These are phyloP conservation scores for Brenthis ino DNA, from an alignment of 2,888 invertebrate genomes.

Conservation along the genomic window DNA sequence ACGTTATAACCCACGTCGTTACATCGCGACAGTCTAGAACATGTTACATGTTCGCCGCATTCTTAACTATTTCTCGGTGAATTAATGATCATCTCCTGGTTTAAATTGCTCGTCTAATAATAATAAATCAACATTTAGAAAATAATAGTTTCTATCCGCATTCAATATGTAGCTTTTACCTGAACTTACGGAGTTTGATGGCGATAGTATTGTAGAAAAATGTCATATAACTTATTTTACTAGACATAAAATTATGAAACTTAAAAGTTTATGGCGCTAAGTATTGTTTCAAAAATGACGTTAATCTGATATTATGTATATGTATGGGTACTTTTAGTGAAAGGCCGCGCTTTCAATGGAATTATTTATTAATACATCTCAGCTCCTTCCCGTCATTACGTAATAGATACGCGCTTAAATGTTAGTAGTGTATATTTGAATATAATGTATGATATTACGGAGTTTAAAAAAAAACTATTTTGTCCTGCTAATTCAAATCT, in stretches of 20 bases:
- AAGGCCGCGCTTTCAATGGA: constrained; percentile 45
- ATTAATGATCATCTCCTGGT: constrained; percentile 4
- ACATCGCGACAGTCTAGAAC: constrained; percentile 11
- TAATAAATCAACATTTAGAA: neutral
- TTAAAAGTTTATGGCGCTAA: constrained; percentile 1
- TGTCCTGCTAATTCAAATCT: too few species aligned
- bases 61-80: constrained; percentile 6
- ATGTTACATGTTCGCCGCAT: constrained; percentile 10
- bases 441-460: neutral
- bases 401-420: constrained; percentile 31
- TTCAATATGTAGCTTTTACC: too few species aligned
- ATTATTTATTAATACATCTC: constrained; percentile 42
- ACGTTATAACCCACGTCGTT: constrained; percentile 10
- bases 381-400: constrained; percentile 41
- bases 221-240: too few species aligned
- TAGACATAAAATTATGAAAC: too few species aligned
- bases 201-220: too few species aligned
- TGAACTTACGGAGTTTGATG: too few species aligned
- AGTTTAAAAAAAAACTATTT: too few species aligned
- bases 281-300: constrained; percentile 5
- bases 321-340: constrained; percentile 42
- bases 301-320: constrained; percentile 22
- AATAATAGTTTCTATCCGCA: too few species aligned
- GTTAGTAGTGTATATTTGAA: constrained; percentile 4
- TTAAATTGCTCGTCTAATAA: neutral